Percentiles rank a stretch among this genome's conserved stretches.
phyloP scores from a whole-genome alignment of 2,113 vertebrate genomes.

The Aramus guarauna region DNA sequence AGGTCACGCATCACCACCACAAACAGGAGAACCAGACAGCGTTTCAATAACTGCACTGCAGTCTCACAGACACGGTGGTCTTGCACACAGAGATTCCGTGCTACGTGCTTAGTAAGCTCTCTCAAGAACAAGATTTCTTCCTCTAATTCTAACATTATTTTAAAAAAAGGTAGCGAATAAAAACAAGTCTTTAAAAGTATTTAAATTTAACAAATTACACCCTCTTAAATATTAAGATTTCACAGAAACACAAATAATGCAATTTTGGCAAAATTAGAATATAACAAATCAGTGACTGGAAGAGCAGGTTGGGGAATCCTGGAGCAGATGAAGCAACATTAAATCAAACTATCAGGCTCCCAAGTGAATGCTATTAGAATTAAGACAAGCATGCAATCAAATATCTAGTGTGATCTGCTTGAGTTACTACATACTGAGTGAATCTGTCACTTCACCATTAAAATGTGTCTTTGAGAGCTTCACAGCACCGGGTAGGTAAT shows the following conservation, averaged over 20 bases:
- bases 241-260: neutral
- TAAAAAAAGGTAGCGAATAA: accelerated
- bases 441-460: constrained; percentile 11
- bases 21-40: neutral
- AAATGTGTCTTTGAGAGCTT: neutral
- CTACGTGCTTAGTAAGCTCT: neutral
- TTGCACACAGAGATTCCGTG: neutral
- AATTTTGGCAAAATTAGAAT: neutral
- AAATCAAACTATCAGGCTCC: constrained; percentile 34
- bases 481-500: neutral
- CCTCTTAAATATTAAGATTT: neutral
- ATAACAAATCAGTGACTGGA: neutral
- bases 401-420: neutral
- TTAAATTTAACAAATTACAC: neutral
- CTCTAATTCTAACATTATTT: neutral
- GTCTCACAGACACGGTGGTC: neutral
- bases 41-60: neutral
- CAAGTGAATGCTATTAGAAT: neutral
- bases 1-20: neutral
- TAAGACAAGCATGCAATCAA: constrained; percentile 17
- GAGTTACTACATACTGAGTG: neutral
- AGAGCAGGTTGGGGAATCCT: constrained; percentile 17
- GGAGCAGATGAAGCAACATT: neutral
- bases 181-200: neutral
- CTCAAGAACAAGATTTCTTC: neutral